Evolutionary conservation across 2,888 invertebrate genomes (phyloP), one percentile per base, ranked within the genome.

Genomic region (Lottia scabra): DNA sequence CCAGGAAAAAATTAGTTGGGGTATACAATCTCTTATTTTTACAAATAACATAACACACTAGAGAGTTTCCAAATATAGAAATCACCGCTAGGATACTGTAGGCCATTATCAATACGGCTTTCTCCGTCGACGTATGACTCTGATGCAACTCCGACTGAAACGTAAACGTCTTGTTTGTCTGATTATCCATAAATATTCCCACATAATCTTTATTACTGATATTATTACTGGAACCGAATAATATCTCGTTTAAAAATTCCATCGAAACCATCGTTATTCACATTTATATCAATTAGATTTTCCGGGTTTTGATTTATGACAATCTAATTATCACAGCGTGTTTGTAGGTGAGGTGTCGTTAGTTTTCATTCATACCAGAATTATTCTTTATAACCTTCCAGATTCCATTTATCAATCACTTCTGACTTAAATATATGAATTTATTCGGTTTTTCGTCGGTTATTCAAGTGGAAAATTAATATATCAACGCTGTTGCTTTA

Each of bases 1-100:
- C 84, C 23, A 87, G 85, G 74, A 88, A 88, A 68, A 85, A 78
- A 75, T 87, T 86, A 5, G 87, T 87, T 16, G 87, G 87, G 2
- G 87, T 87, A 72, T 85, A 87, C 75, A 88, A 80, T 38, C 87
- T 78, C 67, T 79, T 82, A 74, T 87, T 84, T 43, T 83, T 79
- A 13, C 82, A 75, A 15, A 88, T 84, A 48, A 88, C 87, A 71
- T 87, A 83, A 70, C 85, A 85, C 12, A 87, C 87, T 8, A 88
- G 73, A 2, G 80, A 73, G 65, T 88, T 88, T 8, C 86, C 87
- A 71, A 87, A 82, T 23, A 87, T 69, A 8, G 86, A 84, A 6
- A 85, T 81, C 0, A 82, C 68, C 38, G 85, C 76, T 13, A 86
- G 72, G 13, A 81, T 67, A 15, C 81, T 79, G 67, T 86, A 86